Evolutionary conservation across 1,140 invertebrate species (phyloP), one percentile per base, ranked within the genome.

Genomic region (Orchestia grillus): DNA sequence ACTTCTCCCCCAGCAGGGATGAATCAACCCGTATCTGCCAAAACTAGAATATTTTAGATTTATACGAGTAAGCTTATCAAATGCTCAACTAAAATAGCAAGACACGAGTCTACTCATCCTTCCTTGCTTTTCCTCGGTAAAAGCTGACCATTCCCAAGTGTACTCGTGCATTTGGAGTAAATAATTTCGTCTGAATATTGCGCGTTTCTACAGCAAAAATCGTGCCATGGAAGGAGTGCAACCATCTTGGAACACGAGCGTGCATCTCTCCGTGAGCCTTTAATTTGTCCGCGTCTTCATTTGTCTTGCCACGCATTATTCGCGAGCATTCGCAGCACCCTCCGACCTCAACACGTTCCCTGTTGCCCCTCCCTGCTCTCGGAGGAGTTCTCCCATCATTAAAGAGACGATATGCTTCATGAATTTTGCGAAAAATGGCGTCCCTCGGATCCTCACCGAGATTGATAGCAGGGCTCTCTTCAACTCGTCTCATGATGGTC

Each of bases 371-470:
- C 28, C 62, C 62, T 77, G 11, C 62, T 36, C 28, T 77, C 28
- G 15, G 28, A 36, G 28, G 62, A 77, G 62, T 77, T 77, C 62
- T 77, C 62, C 62, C 62, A 3, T 77, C 62, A 77, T 15, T 77
- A 77, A 77, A 77, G 62, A 36, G 62, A 77, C 62, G 62, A 77
- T 77, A 77, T 77, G 62, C 62, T 77, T 77, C 62, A 77, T 77
- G 62, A 77, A 77, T 77, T 77, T 77, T 77, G 62, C 62, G 62
- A 77, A 77, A 77, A 77, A 77, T 23, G 62, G 62, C 62, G 62
- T 77, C 62, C 62, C 62, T 77, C 28, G 62, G 28, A 77, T 77
- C 62, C 62, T 77, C 36, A 77, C 62, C 62, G 28, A 77, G 62
- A 77, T 77, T 77, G 62, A 77, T 77, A 77, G 62, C 62, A 28